phyloP scores from a whole-genome alignment of 2,888 invertebrate genomes.

The Drosophila stalkeri region DNA sequence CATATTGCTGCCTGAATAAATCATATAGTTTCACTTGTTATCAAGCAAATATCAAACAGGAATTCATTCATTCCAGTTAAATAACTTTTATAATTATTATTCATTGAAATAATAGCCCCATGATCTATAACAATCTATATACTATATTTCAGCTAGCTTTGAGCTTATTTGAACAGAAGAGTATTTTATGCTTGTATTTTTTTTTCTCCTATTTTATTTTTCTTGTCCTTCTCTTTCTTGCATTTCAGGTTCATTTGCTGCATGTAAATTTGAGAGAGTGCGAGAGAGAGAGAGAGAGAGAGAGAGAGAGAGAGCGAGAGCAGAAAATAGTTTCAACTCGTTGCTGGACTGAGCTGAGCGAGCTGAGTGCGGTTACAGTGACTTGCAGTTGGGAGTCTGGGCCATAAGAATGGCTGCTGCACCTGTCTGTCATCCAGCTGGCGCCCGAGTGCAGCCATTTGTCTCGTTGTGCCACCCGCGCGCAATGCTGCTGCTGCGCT shows the following conservation, averaged over 20 bases:
- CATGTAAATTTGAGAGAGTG: conserved; percentile 66
- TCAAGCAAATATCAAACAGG: no score
- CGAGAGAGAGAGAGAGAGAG: not conserved
- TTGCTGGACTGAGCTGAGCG: conserved; percentile 9
- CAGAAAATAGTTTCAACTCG: not conserved
- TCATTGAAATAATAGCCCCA: not conserved
- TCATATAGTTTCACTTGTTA: no score
- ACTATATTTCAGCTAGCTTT: not conserved
- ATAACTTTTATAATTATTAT: not conserved
- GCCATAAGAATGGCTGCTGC: conserved; percentile 29
- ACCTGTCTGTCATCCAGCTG: conserved; percentile 68
- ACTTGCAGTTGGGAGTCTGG: conserved; percentile 48
- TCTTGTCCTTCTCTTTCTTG: conserved; percentile 10
- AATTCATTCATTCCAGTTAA: not conserved
- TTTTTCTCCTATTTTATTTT: not conserved
- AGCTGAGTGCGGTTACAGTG: conserved; percentile 63
- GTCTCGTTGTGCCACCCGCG: conserved; percentile 50
- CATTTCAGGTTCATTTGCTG: conserved; percentile 73
- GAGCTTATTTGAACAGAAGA: not conserved
- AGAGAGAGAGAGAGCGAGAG: no score
- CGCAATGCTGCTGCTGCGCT: not conserved
- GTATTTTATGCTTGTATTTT: not conserved
- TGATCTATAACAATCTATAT: not conserved
- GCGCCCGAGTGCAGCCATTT: conserved; percentile 65
- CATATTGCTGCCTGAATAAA: no score